phyloP scores from a whole-genome alignment of 2,797 vertebrate genomes.

The Poecilia wingei region DNA sequence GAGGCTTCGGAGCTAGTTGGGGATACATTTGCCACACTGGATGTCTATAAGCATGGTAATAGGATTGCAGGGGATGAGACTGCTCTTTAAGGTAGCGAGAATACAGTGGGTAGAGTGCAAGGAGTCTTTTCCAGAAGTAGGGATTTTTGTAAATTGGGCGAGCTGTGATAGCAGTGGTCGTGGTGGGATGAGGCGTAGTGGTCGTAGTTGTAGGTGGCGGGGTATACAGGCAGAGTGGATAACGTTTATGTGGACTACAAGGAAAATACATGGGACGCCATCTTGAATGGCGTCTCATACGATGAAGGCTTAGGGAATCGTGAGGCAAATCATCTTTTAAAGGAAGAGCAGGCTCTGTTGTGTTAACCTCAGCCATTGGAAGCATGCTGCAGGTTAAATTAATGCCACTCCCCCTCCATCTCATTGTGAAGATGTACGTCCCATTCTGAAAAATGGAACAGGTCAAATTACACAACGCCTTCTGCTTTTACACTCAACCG shows the following conservation, averaged over 20 bases:
- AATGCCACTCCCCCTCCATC: slow-evolving; percentile 43
- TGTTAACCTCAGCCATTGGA: neutral
- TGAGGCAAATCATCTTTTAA: neutral
- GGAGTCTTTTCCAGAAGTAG: neutral
- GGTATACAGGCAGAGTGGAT: neutral
- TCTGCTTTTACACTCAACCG: neutral
- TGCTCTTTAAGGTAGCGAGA: neutral
- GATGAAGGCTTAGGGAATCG: neutral
- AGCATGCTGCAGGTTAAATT: slow-evolving; percentile 48
- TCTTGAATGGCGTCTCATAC: neutral
- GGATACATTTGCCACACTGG: neutral
- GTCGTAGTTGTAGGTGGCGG: neutral
- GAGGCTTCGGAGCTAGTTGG: neutral
- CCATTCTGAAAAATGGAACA: slow-evolving; percentile 49
- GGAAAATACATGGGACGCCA: neutral
- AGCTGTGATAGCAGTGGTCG: neutral
- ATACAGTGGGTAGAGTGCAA: neutral
- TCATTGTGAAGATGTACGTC: slow-evolving; percentile 46
- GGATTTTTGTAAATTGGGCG: neutral
- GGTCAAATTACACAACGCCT: neutral
- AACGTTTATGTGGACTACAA: neutral
- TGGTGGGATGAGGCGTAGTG: neutral
- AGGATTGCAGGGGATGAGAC: neutral
- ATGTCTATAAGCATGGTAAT: neutral
- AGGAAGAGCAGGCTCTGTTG: neutral